Base-by-base conservation (phyloP, 2,797 vertebrate species). In the Megaceryle alcyon region DNA sequence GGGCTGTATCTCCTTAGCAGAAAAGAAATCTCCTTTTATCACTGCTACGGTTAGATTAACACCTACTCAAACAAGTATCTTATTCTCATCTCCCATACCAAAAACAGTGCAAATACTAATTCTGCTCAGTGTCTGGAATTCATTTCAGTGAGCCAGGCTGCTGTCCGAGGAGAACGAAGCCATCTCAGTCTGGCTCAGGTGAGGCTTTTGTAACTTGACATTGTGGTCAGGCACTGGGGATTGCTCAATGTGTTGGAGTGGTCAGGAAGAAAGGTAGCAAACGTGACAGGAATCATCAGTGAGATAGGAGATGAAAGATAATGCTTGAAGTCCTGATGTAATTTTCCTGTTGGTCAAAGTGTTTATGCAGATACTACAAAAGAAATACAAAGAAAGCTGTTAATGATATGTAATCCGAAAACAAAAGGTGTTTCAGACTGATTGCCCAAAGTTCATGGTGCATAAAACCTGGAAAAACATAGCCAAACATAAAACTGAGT, bases 131-230 rank as follows among this genome's bases (percentile, higher is more conserved):
- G 1, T 53, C 41, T 84, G 12, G 20, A 80, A 82, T 68, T 85
- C 41, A 28, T 6, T 80, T 51, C 37, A 35, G 28, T 65, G 19
- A 59, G 14, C 14, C 19, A 49, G 15, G 11, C 7, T 51, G n/a
- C 28, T 0, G 0, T 53, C 44, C 0, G 2, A 15, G 12, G 29
- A 44, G 37, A 65, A 10, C 1, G 0, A 63, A 82, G 41, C 61
- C 0, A 0, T 49, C 51, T 63, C 8, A 2, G 9, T 75, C 66
- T 72, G 71, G 28, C 31, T 88, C n/a, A 14, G n/a, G 28, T 57
- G 39, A 72, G 61, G 26, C 43, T 72, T 86, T n/a, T 60, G 12
- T 77, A 64, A 35, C 60, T 89, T 80, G 14, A 20, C 14, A 0
- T 44, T 61, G 37, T 70, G 23, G 63, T 93, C 3, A 7, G 57